Base-by-base conservation (phyloP, 1,140 invertebrate genomes). In the Akabosia matsudoensis region DNA sequence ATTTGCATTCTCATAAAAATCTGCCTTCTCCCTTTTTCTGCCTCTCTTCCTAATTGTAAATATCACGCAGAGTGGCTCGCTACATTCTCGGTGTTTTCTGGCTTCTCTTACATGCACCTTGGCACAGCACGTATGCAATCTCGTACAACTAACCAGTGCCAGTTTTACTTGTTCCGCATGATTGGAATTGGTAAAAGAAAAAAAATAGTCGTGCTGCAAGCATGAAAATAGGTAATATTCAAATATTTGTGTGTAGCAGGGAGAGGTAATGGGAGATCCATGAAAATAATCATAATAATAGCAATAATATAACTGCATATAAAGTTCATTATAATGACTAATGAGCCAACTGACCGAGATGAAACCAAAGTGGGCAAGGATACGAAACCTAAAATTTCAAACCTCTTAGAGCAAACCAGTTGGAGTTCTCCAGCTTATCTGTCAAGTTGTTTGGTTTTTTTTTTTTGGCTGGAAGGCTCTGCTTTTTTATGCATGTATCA, bases 271-370 rank as follows among this genome's bases (percentile, higher is more conserved):
- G n/a, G 54, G 14, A 56, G 54, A 56, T 22, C 54, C 54, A 56
- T 56, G 24, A 56, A n/a, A 56, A 56, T 56, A 45, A 45, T 45
- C 37, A 45, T 45, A 45, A 45, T 45, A 45, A 45, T 45, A 45
- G 37, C 37, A 45, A 45, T 45, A 56, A 56, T 56, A 56, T 56
- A 56, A 56, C 54, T 67, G 61, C 30, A 52, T 76, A 72, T 71
- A 71, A 76, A 54, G 67, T 76, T 76, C 75, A 76, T 76, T 76
- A 76, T 52, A 76, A 76, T 76, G 75, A 76, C 67, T 76, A 76
- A 76, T 76, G 75, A 76, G 75, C 37, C 30, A 67, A 67, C 61
- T 67, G 61, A 67, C 61, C 61, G 61, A 67, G 61, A 30, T 67
- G 61, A 31, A 67, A 31, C 30, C 22, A 16, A 45, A 56, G 54